These are phyloP conservation scores for Prorops nasuta DNA, from an alignment of 1,140 invertebrate species.

Conservation along the genomic window DNA sequence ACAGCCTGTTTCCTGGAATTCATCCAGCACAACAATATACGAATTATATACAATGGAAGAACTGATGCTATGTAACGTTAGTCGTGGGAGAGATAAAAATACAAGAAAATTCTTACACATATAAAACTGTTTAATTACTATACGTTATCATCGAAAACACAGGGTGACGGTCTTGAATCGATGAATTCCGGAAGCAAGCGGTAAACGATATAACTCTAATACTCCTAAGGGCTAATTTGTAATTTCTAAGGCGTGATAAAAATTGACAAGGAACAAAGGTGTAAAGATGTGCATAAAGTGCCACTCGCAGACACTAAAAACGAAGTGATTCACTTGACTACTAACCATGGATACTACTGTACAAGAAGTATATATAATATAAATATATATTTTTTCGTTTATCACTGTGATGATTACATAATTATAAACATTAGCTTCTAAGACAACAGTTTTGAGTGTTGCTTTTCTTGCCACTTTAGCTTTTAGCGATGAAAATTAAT, in stretches of 20 bases:
- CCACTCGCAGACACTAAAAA: conserved; percentile 20
- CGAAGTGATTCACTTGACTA: conserved; percentile 4
- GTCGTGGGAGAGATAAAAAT: no score
- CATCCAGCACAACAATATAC: no score
- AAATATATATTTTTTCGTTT: conserved; percentile 53
- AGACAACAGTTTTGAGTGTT: conserved; percentile 49
- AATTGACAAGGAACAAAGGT: conserved; percentile 13
- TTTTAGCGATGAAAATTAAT: conserved; percentile 21
- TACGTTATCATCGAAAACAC: no score
- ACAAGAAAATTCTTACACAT: no score
- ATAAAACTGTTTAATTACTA: no score
- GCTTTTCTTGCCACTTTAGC: conserved; percentile 48
- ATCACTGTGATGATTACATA: conserved; percentile 55
- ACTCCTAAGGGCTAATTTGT: conserved; percentile 16
- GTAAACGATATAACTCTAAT: conserved; percentile 25
- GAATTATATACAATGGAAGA: no score
- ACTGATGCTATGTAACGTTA: no score
- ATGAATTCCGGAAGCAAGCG: conserved; percentile 33
- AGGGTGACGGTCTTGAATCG: no score
- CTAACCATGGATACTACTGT: conserved; percentile 26
- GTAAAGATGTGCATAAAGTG: conserved; percentile 29
- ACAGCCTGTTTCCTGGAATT: conserved; percentile 42
- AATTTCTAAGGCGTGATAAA: conserved; percentile 12
- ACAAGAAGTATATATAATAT: conserved; percentile 35
- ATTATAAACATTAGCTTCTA: conserved; percentile 49